phyloP scores from a whole-genome alignment of 2,888 invertebrate genomes.

The Branchinecta sandiegonensis region DNA sequence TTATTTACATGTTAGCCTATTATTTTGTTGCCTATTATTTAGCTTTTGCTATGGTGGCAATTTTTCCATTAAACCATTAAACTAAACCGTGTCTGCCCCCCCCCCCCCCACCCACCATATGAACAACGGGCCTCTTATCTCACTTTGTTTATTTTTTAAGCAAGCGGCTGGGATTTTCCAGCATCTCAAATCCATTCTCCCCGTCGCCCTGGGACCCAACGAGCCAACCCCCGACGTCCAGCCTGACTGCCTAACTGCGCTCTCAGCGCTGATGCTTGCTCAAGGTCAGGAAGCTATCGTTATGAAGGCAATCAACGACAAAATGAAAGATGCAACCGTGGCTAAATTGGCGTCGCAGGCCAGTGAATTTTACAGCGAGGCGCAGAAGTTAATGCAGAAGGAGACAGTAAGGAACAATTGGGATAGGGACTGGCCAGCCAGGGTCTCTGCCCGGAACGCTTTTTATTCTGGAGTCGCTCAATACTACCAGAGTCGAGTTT shows the following conservation, averaged over 20 bases:
- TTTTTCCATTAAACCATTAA: too few species aligned
- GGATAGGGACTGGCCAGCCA: conserved; percentile 73
- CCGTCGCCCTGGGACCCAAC: conserved; percentile 64
- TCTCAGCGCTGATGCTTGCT: conserved; percentile 81
- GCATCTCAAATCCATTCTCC: conserved; percentile 54
- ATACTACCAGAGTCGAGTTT: conserved; percentile 70
- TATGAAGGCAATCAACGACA: conserved; percentile 79
- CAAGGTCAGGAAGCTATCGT: conserved; percentile 97
- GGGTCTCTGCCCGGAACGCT: conserved; percentile 68
- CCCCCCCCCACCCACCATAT: too few species aligned
- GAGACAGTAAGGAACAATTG: conserved; percentile 66
- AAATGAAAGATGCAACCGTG: conserved; percentile 84
- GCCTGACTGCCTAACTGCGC: conserved; percentile 74
- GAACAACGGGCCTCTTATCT: conserved; percentile 9
- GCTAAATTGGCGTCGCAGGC: conserved; percentile 83
- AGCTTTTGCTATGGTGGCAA: too few species aligned
- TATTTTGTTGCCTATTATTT: too few species aligned
- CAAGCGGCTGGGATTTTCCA: conserved; percentile 79
- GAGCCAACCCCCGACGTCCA: conserved; percentile 91
- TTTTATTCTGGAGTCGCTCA: conserved; percentile 78
- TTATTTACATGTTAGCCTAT: too few species aligned
- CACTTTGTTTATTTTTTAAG: conserved; percentile 37
- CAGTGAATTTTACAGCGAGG: conserved; percentile 86
- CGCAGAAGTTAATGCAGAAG: conserved; percentile 67
- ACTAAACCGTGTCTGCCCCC: too few species aligned